These are phyloP conservation scores for Podarcis lilfordi DNA, from an alignment of 2,797 vertebrate genomes.

Conservation along the genomic window DNA sequence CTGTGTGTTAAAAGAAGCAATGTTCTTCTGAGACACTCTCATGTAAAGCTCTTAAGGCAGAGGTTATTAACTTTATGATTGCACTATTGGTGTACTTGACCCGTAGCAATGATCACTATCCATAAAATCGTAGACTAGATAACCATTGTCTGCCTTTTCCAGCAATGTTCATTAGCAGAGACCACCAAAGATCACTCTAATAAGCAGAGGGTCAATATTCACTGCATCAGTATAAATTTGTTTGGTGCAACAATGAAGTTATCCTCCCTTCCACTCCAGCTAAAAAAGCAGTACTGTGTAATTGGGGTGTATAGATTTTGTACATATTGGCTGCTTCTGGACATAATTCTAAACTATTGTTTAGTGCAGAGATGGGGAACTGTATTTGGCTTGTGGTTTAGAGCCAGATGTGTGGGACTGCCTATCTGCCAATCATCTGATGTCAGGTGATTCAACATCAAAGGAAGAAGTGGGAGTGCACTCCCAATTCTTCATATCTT, in stretches of 20 bases:
- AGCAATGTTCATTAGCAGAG: slow-evolving; percentile 81
- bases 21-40: slow-evolving; percentile 76
- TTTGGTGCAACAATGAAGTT: slow-evolving; percentile 73
- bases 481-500: too few relatives aligned
- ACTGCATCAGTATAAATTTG: slow-evolving; percentile 80
- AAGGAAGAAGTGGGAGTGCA: too few relatives aligned
- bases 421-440: too few relatives aligned
- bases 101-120: slow-evolving; percentile 77
- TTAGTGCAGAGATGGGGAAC: background rate
- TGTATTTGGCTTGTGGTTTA: background rate
- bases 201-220: slow-evolving; percentile 84
- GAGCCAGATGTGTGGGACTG: too few relatives aligned
- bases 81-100: slow-evolving; percentile 83
- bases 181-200: slow-evolving; percentile 84
- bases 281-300: background rate
- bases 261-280: slow-evolving; percentile 72
- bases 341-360: background rate
- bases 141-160: slow-evolving; percentile 58
- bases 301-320: background rate
- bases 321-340: background rate
- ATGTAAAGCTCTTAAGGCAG: slow-evolving; percentile 78
- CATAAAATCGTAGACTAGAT: slow-evolving; percentile 61
- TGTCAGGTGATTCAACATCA: too few relatives aligned
- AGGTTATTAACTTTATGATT: slow-evolving; percentile 87
- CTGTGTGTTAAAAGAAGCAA: slow-evolving; percentile 70